Base-by-base conservation (phyloP, 2,113 vertebrate genomes). In the Gymnobelideus leadbeateri region DNA sequence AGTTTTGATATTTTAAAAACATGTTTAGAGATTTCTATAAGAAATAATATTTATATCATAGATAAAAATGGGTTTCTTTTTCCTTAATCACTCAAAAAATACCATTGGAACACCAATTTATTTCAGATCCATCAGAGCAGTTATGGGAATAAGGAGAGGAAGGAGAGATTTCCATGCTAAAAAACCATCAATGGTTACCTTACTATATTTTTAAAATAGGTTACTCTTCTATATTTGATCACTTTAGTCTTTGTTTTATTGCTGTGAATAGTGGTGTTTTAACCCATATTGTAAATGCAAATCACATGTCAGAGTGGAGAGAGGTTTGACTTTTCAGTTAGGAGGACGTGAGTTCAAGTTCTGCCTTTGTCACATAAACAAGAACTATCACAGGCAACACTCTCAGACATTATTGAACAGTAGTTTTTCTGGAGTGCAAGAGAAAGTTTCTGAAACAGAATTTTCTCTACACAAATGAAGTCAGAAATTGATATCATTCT, bases 51-150 rank as follows among this genome's bases (percentile, higher is more conserved):
- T 92, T 90, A 11, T 55, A 2, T 95, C 84, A 21, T 24, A 91
- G 12, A 21, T 53, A 51, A 55, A 54, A 54, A 54, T 19, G 14
- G 5, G 21, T 54, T 93, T 97, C 25, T n/a, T 61, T 96, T 95
- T 52, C 68, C 52, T 96, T 92, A 89, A 95, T 16, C n/a, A 89
- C 2, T 94, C 16, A 61, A 49, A 68, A 89, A 92, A 23, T 14
- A 84, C 23, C 52, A 51, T 43, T 37, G 24, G 46, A 57, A 47
- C 28, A 57, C 28, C 54, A 57, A 37, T 77, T 47, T 77, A 61
- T 68, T 51, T 51, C 47, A 61, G 47, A 49, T 43, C 47, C 21
- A 92, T 11, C 25, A 68, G 91, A 24, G 8, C 46, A 92, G 28
- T 61, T 49, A 37, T 7, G 5, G 6, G 16, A 43, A 16, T n/a